Percentiles rank a stretch among this genome's conserved stretches.
These are phyloP conservation scores for Dinothrombium tinctorium DNA, from an alignment of 1,140 invertebrate species.

Conservation along the genomic window DNA sequence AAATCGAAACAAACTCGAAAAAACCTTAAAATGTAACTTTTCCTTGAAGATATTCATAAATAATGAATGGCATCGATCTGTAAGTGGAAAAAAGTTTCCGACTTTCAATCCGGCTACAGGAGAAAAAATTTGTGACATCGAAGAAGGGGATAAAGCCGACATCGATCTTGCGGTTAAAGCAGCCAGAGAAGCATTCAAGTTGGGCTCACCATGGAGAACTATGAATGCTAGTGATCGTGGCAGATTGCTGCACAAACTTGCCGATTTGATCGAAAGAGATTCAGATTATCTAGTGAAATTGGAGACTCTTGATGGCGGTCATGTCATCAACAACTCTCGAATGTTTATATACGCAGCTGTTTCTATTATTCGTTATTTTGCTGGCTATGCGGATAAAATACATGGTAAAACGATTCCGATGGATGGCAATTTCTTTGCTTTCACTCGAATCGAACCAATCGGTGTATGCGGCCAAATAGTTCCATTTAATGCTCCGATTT, in stretches of 20 bases:
- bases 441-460: conserved; percentile 29
- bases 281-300: conserved; percentile 4
- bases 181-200: conserved; percentile 23
- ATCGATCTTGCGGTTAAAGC: conserved; percentile 10
- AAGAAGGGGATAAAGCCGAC: conserved; percentile 8
- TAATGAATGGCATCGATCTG: conserved; percentile 82
- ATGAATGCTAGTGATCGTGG: conserved; percentile 75
- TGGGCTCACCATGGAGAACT: conserved; percentile 53
- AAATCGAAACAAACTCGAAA: too few relatives aligned
- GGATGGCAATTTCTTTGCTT: conserved; percentile 25
- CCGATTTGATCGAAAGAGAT: neutral
- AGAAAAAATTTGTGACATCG: conserved; percentile 4
- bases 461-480: conserved; percentile 27
- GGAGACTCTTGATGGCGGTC: conserved; percentile 71
- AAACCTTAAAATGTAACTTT: too few relatives aligned
- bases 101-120: conserved; percentile 10
- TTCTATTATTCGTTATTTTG: conserved; percentile 49
- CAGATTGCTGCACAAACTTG: conserved; percentile 27
- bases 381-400: conserved; percentile 64
- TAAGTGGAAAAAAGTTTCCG: conserved; percentile 28
- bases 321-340: conserved; percentile 38
- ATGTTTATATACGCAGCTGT: conserved; percentile 38
- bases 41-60: conserved; percentile 98
- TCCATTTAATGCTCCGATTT: conserved; percentile 33
- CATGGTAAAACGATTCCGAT: conserved; percentile 3